Evolutionary conservation across 2,888 invertebrate genomes (phyloP).

Genomic region (Tineola bisselliella): DNA sequence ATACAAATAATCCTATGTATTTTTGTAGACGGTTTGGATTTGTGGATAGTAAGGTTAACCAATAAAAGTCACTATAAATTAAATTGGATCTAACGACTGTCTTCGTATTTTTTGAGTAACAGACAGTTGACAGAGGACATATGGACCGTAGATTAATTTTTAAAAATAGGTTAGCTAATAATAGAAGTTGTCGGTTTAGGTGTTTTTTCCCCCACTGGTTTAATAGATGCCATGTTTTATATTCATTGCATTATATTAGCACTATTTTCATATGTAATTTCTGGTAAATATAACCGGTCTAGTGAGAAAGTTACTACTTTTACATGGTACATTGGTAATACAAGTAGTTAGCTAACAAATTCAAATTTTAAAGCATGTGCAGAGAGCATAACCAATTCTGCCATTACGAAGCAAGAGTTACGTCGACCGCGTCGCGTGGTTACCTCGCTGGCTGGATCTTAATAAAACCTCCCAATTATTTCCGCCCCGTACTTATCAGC

Average conservation of each 20-base stretch:
- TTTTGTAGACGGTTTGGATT: background rate
- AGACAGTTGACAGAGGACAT: conserved; percentile 45
- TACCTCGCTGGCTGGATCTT: conserved; percentile 26
- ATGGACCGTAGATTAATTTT: conserved; percentile 20
- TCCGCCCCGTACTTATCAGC: conserved; percentile 46
- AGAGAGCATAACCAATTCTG: conserved; percentile 35
- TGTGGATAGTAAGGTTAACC: conserved; percentile 27
- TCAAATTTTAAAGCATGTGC: conserved; percentile 36
- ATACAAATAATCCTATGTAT: background rate
- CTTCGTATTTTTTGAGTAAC: conserved; percentile 9
- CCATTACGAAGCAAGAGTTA: conserved; percentile 25
- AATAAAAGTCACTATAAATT: conserved; percentile 57
- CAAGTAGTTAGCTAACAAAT: conserved; percentile 10
- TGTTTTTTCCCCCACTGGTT: background rate
- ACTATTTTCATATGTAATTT: too few relatives aligned
- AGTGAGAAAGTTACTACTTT: background rate
- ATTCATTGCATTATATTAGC: too few relatives aligned
- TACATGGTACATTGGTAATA: background rate
- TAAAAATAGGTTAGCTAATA: background rate
- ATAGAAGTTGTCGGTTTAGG: background rate
- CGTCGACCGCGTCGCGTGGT: conserved; percentile 11
- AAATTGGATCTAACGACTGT: conserved; percentile 19
- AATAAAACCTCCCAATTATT: conserved; percentile 55
- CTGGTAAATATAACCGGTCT: too few relatives aligned
- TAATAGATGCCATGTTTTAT: too few relatives aligned